These are phyloP conservation scores for Sarcophaga bullata DNA, from an alignment of 1,140 invertebrate genomes.

Conservation along the genomic window DNA sequence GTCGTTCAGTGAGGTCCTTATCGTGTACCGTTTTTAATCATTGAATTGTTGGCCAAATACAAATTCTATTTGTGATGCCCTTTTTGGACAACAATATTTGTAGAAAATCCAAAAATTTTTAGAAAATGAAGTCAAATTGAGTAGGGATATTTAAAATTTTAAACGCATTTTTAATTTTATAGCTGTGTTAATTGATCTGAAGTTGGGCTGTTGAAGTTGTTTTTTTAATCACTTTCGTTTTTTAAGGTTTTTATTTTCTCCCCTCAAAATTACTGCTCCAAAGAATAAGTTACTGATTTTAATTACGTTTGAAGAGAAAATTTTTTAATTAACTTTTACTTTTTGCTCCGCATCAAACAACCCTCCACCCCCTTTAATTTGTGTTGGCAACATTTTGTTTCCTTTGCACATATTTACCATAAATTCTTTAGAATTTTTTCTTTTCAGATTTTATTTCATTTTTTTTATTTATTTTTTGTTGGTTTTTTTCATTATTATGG, in stretches of 20 bases:
- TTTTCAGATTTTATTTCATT: not conserved
- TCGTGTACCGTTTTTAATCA: too few species aligned
- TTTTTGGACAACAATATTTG: too few species aligned
- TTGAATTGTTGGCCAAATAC: too few species aligned
- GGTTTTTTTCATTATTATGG: not conserved
- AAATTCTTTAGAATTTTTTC: constrained; percentile 15
- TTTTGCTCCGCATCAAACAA: not conserved
- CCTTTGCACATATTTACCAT: constrained; percentile 24
- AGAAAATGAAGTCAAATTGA: too few species aligned
- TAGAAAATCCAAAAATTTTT: too few species aligned
- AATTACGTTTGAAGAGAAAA: constrained; percentile 6
- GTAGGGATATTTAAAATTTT: too few species aligned
- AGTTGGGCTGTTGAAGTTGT: too few species aligned
- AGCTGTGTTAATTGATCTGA: too few species aligned
- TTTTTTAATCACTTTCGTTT: too few species aligned
- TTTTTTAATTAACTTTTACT: constrained; percentile 38
- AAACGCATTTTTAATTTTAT: too few species aligned
- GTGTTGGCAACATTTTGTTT: not conserved
- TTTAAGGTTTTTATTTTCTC: not conserved
- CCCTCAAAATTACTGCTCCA: not conserved
- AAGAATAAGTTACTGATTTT: not conserved
- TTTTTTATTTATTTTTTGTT: not conserved
- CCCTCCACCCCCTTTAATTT: not conserved
- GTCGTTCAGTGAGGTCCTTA: too few species aligned
- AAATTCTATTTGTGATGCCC: too few species aligned